Evolutionary conservation across 2,113 vertebrate genomes (phyloP), one percentile per base, ranked within the genome.

Genomic region (Podarcis cretensis): DNA sequence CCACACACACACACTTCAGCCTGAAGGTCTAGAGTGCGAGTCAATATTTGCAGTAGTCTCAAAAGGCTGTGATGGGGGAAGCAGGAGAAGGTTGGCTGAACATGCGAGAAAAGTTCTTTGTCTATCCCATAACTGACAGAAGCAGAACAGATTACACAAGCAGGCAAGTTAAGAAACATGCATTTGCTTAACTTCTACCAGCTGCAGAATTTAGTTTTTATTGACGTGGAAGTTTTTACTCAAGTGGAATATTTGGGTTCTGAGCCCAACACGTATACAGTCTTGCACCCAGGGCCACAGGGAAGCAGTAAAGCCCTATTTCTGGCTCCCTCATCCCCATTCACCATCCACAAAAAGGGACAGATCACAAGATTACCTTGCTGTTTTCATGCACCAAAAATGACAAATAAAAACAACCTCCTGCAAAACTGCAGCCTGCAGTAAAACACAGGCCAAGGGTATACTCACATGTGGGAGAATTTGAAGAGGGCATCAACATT

Each of bases 381-480:
- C 2, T 16, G 10, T n/a, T 81, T 14, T 25, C 27, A 74, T 9
- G 4, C n/a, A 35, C n/a, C 18, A 1, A 43, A 57, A 48, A 48
- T 48, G 48, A 48, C 48, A 48, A 48, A 48, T 48, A 12, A 48
- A 48, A n/a, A 69, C 48, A 35, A 32, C 16, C 59, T 18, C 32
- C 2, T 27, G 71, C 48, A 81, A 74, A 69, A 86, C 35, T 2
- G 35, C 59, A 48, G 5, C 68, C 74, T 68, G 0, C 35, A 35
- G 1, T 21, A 35, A 66, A 63, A 83, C 25, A n/a, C 25, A 83
- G 30, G 32, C 54, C 0, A 0, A 3, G 16, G 35, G 54, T 12
- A 81, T 37, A 97, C 98, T 96, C 92, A 99, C 99, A 99, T 99
- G 88, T 99, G 98, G 90, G 98, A 99, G 92, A 99, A 98, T 93